Evolutionary conservation across 2,797 vertebrate genomes (phyloP), one percentile per base, ranked within the genome.

Genomic region (Eurystomus glaucurus): DNA sequence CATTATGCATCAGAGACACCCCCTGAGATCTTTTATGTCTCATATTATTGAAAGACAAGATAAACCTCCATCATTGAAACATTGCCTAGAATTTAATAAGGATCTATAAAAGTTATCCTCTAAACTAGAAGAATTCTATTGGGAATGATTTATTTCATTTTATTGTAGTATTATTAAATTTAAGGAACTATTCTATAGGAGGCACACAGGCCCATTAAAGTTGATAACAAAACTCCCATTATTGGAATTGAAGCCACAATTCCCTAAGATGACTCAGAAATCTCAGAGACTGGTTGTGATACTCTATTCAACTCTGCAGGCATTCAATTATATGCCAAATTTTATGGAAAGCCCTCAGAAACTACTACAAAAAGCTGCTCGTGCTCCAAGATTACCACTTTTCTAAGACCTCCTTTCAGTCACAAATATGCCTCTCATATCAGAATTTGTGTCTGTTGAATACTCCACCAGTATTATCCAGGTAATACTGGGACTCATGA

Each of bases 201-300:
- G 20, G 68, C 39, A 81, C n/a, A 23, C 26, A 37, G 46, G n/a
- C 41, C 74, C 60, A 91, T 90, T 93, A 77, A 89, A 58, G 84
- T 48, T 89, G 90, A 85, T 85, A 96, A 96, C 74, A 93, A 88
- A 91, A 50, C 45, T 96, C 31, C 84, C 39, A 48, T 70, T 91
- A 89, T 61, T 94, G 65, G 78, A 85, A 87, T 87, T 61, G 88
- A 93, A 77, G 71, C 45, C 75, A 93, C 90, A 91, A 51, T 92
- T 95, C 88, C 80, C 57, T 41, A 70, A 50, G 29, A 87, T 20
- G 55, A 65, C 68, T 95, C 31, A 25, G 85, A 95, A 94, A 79
- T 81, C 33, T 79, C 28, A 62, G 50, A 61, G 31, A 41, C 54
- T n/a, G 29, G 39, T 85, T 92, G 60, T 57, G 46, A 90, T 52